Evolutionary conservation across 2,797 vertebrate species (phyloP).

Genomic region (Limosa lapponica): DNA sequence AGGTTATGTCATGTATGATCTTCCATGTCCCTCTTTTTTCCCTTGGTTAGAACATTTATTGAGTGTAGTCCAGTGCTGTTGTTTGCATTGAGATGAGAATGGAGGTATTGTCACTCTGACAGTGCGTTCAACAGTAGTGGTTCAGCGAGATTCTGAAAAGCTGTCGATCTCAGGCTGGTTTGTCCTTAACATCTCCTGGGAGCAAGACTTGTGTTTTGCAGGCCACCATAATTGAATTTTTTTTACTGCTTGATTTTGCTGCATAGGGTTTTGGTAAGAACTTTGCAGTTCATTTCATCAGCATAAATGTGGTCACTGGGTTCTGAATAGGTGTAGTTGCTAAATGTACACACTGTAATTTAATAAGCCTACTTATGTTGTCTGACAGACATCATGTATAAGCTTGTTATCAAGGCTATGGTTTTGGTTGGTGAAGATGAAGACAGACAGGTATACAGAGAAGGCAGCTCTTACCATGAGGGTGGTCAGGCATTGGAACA

Average conservation of each 20-base stretch:
- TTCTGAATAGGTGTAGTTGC: background rate
- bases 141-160: background rate
- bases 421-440: background rate
- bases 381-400: background rate
- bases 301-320: background rate
- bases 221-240: background rate
- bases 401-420: background rate
- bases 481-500: background rate
- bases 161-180: background rate
- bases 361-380: background rate
- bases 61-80: background rate
- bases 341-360: background rate
- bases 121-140: background rate
- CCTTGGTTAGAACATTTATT: background rate
- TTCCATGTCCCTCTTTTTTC: background rate
- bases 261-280: background rate
- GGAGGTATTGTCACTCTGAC: background rate
- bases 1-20: background rate
- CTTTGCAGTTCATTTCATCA: background rate
- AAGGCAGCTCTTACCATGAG: background rate
- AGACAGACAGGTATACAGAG: background rate
- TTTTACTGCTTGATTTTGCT: background rate
- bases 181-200: background rate
- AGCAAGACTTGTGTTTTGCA: background rate
- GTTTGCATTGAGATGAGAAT: background rate